Base-by-base conservation (phyloP, 2,797 vertebrate genomes). In the Poeciliopsis presidionis region DNA sequence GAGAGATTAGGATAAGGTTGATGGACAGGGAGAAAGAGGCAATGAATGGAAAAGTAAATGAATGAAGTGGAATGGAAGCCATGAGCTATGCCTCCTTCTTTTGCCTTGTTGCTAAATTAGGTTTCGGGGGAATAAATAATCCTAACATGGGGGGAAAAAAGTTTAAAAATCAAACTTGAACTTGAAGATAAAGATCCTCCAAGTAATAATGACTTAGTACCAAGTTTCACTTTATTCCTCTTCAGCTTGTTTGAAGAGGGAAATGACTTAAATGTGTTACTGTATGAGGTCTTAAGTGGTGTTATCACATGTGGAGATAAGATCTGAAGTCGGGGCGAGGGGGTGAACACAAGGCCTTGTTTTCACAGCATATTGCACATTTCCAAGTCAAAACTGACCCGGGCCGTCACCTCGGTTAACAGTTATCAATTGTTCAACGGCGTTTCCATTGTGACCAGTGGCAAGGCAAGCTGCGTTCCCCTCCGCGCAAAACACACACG, bases 231-330 rank as follows among this genome's bases (percentile, higher is more conserved):
- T 84, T 86, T 83, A 36, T 77, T 81, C 83, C 78, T 84, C 81
- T 72, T 78, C 82, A 71, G 87, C 86, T 90, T 95, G 91, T 95
- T 95, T 94, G 89, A 72, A 85, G 88, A 94, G 88, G 94, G 93
- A 95, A 94, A 95, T 94, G 88, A 94, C 93, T 94, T 94, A 93
- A 94, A 90, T 93, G 90, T 91, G 89, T 93, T 94, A 94, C 94
- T 92, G 91, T 94, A 94, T 91, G 91, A 91, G 91, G 91, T 91
- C 93, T 92, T 93, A 92, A 94, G 93, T 94, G 92, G 91, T 92
- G 93, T 94, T 95, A 94, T 94, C 93, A 89, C 91, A 94, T 86
- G 89, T n/a, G 86, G 83, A 90, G 94, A 94, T 95, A 94, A 72
- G 82, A 94, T 95, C 94, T 91, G 86, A 80, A 45, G 61, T 70